Conservation (phyloP, 2,797 vertebrate genomes). For the Pogonophryne albipinna region DNA sequence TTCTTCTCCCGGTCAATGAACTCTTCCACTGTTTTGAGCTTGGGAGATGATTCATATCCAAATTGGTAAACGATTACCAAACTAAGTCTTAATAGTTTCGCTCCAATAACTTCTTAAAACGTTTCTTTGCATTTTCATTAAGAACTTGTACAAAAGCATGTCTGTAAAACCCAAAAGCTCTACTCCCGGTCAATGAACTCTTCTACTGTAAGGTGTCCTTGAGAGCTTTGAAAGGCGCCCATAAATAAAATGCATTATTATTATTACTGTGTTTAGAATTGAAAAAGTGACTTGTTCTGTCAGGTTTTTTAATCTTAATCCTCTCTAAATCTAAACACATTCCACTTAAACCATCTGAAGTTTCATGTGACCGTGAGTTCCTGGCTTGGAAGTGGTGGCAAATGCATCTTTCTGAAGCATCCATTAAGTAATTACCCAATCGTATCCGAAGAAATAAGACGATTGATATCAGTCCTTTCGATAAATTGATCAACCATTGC, state of each 20-base stretch:
- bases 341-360: not conserved
- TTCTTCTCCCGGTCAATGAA: no score
- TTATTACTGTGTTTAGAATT: not conserved
- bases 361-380: not conserved
- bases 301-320: slow-evolving; percentile 9
- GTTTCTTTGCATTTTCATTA: no score
- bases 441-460: not conserved
- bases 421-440: slow-evolving; percentile 34
- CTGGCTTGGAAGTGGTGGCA: not conserved
- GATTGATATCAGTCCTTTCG: slow-evolving; percentile 34
- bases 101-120: no score
- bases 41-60: no score
- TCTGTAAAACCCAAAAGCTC: not conserved
- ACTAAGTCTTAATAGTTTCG: no score
- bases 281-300: not conserved
- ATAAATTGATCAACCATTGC: not conserved
- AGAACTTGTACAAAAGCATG: not conserved
- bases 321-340: slow-evolving; percentile 25
- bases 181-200: not conserved
- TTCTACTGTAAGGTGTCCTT: not conserved
- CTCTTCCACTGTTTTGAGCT: no score
- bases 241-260: no score
- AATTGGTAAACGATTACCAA: no score
- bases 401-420: slow-evolving; percentile 28
- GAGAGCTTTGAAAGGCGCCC: no score